Percentiles rank a stretch among this genome's conserved stretches.
Evolutionary conservation across 2,113 vertebrate genomes (phyloP).

Genomic region (Nannobrachium achirus): DNA sequence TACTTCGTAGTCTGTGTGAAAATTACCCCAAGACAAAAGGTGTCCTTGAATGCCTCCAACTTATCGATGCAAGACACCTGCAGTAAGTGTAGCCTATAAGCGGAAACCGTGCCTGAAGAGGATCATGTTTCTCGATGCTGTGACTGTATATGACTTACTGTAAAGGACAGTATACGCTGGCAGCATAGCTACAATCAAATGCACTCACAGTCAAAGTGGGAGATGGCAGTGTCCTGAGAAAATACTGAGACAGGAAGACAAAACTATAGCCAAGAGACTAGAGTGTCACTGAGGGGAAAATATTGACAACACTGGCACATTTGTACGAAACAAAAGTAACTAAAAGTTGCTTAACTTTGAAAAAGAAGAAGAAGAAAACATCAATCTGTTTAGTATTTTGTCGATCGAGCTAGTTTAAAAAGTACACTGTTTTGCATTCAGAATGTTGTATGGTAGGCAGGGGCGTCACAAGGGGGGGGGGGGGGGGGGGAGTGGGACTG

Average conservation of each 20-base stretch:
- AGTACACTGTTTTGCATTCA: neutral
- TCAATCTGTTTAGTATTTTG: neutral
- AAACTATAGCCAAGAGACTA: neutral
- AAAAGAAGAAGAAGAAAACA: too few relatives aligned
- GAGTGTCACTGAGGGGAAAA: slow-evolving; percentile 16
- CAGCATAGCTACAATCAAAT: slow-evolving; percentile 2
- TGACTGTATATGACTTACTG: slow-evolving; percentile 27
- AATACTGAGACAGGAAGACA: slow-evolving; percentile 28
- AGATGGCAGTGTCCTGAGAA: slow-evolving; percentile 12
- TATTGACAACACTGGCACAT: neutral
- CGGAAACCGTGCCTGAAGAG: slow-evolving; percentile 14
- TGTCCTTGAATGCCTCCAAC: slow-evolving; percentile 15
- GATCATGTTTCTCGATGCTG: slow-evolving; percentile 25
- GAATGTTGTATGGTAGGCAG: too few relatives aligned
- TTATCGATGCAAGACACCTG: too few relatives aligned
- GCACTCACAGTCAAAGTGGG: neutral
- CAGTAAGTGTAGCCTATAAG: neutral
- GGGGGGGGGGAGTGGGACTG: too few relatives aligned
- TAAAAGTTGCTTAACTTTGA: neutral
- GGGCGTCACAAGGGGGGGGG: too few relatives aligned
- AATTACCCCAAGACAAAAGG: neutral
- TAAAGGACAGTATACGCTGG: slow-evolving; percentile 35
- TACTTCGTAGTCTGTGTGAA: slow-evolving; percentile 1
- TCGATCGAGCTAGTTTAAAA: neutral
- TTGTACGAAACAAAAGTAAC: slow-evolving; percentile 3